Percentiles rank a stretch among this genome's conserved stretches.
Conservation (phyloP, 1,140 invertebrate genomes). For the Rhyacophila brunnea region DNA sequence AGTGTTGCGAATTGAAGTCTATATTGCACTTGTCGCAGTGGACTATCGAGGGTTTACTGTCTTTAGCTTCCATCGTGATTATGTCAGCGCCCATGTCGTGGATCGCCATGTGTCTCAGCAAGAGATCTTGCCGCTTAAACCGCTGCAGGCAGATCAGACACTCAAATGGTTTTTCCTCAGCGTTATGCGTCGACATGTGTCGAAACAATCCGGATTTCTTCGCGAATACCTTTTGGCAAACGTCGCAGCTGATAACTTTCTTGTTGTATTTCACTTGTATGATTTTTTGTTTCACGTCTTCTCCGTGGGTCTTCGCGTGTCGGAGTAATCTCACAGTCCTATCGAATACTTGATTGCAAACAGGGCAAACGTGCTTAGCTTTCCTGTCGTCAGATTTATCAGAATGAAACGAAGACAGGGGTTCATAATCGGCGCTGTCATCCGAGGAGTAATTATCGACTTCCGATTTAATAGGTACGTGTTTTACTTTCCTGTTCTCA, state of each 20-base stretch:
- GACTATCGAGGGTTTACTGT: constrained; percentile 26
- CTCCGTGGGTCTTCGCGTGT: neutral
- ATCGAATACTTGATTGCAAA: neutral
- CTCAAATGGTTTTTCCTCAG: constrained; percentile 31
- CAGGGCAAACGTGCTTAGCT: neutral
- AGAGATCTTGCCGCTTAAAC: constrained; percentile 37
- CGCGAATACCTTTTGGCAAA: constrained; percentile 26
- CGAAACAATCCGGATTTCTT: constrained; percentile 19
- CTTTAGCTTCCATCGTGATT: constrained; percentile 8
- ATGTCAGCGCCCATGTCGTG: constrained; percentile 32
- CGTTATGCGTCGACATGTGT: constrained; percentile 19
- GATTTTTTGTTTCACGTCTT: neutral
- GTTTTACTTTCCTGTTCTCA: neutral
- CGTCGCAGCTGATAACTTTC: constrained; percentile 7
- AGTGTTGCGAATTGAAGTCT: constrained; percentile 40
- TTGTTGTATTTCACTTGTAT: neutral
- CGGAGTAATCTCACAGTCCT: neutral
- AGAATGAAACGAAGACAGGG: neutral
- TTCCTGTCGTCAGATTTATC: neutral
- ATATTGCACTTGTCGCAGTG: constrained; percentile 42
- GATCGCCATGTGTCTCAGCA: constrained; percentile 35
- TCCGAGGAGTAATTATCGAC: neutral
- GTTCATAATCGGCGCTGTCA: neutral
- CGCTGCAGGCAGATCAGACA: constrained; percentile 39
- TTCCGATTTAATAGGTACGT: neutral